Evolutionary conservation across 2,113 vertebrate genomes (phyloP), one percentile per base, ranked within the genome.

Genomic region (Gambusia holbrooki): DNA sequence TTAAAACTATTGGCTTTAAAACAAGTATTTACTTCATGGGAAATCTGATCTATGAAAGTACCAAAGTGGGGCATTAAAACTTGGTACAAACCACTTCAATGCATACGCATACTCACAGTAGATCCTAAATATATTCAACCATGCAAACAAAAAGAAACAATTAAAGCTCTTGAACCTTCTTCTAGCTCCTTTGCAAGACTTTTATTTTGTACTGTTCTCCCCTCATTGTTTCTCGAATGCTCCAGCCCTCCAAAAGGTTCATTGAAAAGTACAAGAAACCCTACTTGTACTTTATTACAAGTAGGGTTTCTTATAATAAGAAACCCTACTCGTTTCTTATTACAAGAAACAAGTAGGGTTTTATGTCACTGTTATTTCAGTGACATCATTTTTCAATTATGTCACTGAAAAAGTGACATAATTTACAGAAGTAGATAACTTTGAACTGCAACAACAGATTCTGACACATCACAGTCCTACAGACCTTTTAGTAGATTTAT

Each of bases 401-500:
- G 27, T 27, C 27, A 0, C 25, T 17, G 15, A 35, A 54, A 32
- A 13, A n/a, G 17, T 19, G 17, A 25, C 22, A 19, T 25, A 54
- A 54, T 22, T 22, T 19, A 25, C 51, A 54, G 19, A 25, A 54
- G 22, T 22, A 5, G 5, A 68, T 60, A 5, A 73, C 32, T 35
- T 32, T 80, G 13, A 71, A 48, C 19, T 5, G 29, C 35, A 78
- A 14, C 37, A 28, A 60, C 42, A 3, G 22, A 62, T 51, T 29
- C 45, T 48, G 14, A 29, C 61, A 77, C 63, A 73, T 78, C 72
- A 62, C 69, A 72, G 82, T 69, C 80, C 72, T 12, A 77, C 51
- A 70, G 77, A 19, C 37, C 73, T 76, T 89, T 86, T 83, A 86
- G 89, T 83, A 78, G 76, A 80, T 88, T 69, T 76, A 77, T 37